Base-by-base conservation (phyloP, 2,797 vertebrate genomes). In the Galagoides demidoff region DNA sequence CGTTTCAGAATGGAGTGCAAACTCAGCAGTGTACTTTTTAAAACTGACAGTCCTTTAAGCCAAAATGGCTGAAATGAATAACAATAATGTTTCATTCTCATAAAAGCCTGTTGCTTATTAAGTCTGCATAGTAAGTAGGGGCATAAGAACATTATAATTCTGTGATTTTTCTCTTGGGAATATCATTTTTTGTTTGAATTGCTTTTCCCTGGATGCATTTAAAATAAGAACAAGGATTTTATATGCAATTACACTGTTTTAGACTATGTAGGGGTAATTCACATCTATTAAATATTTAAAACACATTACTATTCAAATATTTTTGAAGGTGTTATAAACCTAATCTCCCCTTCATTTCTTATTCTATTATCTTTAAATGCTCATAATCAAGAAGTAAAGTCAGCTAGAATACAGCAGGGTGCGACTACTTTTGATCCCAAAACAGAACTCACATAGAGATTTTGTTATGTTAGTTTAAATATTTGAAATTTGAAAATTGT, bases 201-300 rank as follows among this genome's bases (percentile, higher is more conserved):
- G 76, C 61, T 76, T 93, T 74, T 7, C 12, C 22, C 55, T 55
- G 49, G 85, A 88, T 85, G 45, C 12, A 88, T 91, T 95, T 94
- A 94, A 90, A 95, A 89, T 83, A 90, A 68, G 8, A 96, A 74
- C 10, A 86, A 87, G 49, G 45, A 29, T 59, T 92, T 96, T 92
- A 59, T 81, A 27, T 78, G 39, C 45, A 92, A 93, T 96, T 92
- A 84, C 10, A 95, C 34, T 85, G 89, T 90, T 95, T 90, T 93
- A 92, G 71, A 85, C 84, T 2, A 9, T 85, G 55, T 43, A 78
- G 37, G 71, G n/a, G 10, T 68, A 81, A 94, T 94, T 92, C 89
- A 82, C 22, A 73, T 82, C 34, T 85, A 96, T 92, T 94, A 96
- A 95, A 94, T 89, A 95, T 96, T 97, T 96, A 96, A 96, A 79